Conservation (phyloP, 2,113 vertebrate species). For the Mormyrus lacerda region DNA sequence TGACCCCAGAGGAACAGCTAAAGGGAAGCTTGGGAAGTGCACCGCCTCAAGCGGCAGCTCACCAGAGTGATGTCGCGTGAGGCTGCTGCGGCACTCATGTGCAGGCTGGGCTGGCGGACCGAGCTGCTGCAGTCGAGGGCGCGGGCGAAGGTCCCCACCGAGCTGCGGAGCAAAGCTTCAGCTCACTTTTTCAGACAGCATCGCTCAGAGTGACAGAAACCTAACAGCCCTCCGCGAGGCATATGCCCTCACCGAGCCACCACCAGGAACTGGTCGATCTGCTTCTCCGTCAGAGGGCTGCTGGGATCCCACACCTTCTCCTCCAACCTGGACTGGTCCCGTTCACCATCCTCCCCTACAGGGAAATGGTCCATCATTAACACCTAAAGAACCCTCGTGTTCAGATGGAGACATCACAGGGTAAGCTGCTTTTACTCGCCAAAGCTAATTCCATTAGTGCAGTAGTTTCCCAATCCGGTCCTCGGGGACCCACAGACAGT, state of each 20-base stretch:
- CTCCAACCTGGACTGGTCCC: constrained; percentile 85
- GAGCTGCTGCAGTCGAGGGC: constrained; percentile 73
- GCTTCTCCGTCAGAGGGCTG: constrained; percentile 83
- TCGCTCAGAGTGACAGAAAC: neutral
- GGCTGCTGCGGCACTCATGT: constrained; percentile 72
- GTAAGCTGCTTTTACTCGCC: neutral
- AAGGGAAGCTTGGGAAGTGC: neutral
- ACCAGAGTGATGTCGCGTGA: constrained; percentile 73
- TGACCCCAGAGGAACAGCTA: neutral
- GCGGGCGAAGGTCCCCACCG: constrained; percentile 68
- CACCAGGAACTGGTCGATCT: constrained; percentile 96
- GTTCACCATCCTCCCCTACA: constrained; percentile 76
- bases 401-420: neutral
- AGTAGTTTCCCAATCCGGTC: neutral
- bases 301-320: constrained; percentile 89
- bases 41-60: constrained; percentile 18
- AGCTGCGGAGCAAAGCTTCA: constrained; percentile 40
- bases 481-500: neutral
- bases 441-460: neutral
- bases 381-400: neutral
- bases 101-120: constrained; percentile 69
- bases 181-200: neutral
- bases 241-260: constrained; percentile 80
- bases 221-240: neutral
- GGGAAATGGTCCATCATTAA: neutral